Conservation (phyloP, 2,888 invertebrate species). For the Epinotia brunnichana region DNA sequence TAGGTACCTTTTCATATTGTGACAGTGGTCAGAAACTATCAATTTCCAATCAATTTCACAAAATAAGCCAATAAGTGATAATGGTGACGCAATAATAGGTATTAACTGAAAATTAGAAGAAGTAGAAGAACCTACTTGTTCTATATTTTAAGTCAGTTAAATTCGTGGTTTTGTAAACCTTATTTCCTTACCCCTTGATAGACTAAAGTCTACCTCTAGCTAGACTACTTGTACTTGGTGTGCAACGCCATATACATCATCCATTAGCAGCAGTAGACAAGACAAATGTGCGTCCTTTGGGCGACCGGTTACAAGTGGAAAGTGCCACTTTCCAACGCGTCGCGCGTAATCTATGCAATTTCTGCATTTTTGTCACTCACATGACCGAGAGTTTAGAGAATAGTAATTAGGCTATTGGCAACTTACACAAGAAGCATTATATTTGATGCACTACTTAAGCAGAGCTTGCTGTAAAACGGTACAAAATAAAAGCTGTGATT, state of each 20-base stretch:
- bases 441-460: neutral
- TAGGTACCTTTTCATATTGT: neutral
- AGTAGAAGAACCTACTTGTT: no score
- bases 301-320: slow-evolving; percentile 54
- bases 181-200: neutral
- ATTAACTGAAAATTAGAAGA: no score
- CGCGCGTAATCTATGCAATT: slow-evolving; percentile 55
- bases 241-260: slow-evolving; percentile 18
- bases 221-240: neutral
- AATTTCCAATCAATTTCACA: neutral
- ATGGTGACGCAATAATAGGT: neutral
- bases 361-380: slow-evolving; percentile 42
- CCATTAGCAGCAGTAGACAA: slow-evolving; percentile 25
- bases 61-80: neutral
- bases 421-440: neutral
- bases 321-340: slow-evolving; percentile 69
- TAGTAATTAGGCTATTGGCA: slow-evolving; percentile 30
- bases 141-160: neutral
- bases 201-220: neutral
- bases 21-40: neutral
- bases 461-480: neutral
- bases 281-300: slow-evolving; percentile 49
- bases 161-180: neutral
- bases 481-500: no score
- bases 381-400: slow-evolving; percentile 28